Evolutionary conservation across 2,888 invertebrate species (phyloP).

Genomic region (Spisula solida): DNA sequence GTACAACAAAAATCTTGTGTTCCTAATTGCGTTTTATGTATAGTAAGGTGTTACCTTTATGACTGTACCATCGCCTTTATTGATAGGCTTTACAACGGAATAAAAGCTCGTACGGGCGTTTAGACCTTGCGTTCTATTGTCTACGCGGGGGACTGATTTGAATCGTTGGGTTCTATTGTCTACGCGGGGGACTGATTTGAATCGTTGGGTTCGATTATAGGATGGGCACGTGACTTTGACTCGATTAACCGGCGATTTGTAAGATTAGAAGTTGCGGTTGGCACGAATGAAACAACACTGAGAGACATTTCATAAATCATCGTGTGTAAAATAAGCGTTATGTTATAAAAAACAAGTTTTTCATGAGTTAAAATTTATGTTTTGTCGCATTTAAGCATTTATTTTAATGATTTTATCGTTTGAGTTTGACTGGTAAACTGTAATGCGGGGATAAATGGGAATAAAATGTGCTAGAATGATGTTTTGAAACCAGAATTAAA

Average conservation of each 20-base stretch:
- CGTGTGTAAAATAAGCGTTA: background rate
- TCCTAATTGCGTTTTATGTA: constrained; percentile 38
- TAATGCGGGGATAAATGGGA: background rate
- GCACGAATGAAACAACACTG: constrained; percentile 33
- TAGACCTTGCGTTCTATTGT: constrained; percentile 34
- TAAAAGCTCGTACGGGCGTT: constrained; percentile 12
- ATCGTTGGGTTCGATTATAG: background rate
- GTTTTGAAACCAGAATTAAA: background rate
- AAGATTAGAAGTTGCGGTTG: constrained; percentile 34
- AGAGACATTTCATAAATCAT: constrained; percentile 43
- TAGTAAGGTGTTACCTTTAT: constrained; percentile 46
- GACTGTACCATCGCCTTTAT: constrained; percentile 14
- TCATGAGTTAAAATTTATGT: constrained; percentile 12
- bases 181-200: background rate
- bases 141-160: background rate
- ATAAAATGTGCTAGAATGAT: background rate
- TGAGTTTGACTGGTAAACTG: background rate
- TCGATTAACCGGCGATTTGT: constrained; percentile 41
- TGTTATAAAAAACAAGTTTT: constrained; percentile 17
- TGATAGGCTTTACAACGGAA: background rate
- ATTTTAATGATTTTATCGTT: constrained; percentile 32
- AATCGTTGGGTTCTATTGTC: constrained; percentile 11
- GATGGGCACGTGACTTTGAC: constrained; percentile 28
- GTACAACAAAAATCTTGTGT: constrained; percentile 33
- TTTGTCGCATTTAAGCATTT: constrained; percentile 25